phyloP scores from a whole-genome alignment of 2,113 vertebrate genomes.

The Platycercus adscitus region DNA sequence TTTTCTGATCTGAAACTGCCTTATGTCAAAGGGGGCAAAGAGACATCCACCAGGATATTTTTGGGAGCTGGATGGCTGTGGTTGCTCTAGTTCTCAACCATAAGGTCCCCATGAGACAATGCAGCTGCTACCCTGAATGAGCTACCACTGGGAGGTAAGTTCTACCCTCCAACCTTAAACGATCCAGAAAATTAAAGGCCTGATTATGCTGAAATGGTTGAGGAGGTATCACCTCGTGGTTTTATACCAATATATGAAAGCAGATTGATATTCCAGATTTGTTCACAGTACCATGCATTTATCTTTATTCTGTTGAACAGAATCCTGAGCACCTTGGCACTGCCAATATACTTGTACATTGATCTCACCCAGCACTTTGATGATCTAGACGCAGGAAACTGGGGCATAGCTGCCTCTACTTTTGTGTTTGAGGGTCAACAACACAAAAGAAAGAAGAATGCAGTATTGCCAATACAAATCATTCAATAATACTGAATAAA shows the following conservation, averaged over 20 bases:
- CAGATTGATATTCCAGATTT: neutral
- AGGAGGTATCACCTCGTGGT: neutral
- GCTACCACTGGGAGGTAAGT: conserved; percentile 13
- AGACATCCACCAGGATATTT: neutral
- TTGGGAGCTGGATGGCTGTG: neutral
- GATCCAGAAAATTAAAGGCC: neutral
- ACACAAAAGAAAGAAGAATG: neutral
- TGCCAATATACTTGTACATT: neutral
- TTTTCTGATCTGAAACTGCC: neutral
- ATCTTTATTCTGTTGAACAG: neutral
- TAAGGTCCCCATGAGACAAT: neutral
- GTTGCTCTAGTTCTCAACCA: neutral
- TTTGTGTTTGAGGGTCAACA: neutral
- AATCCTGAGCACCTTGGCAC: neutral
- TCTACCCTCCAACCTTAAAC: neutral
- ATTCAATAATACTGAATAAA: neutral
- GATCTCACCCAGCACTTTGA: neutral
- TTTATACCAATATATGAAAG: neutral
- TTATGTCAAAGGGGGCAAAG: neutral
- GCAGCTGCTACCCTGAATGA: neutral
- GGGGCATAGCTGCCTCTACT: neutral
- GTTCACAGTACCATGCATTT: neutral
- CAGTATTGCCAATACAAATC: accelerated
- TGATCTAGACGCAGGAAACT: neutral
- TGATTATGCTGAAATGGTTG: neutral